Conservation (phyloP, 1,140 invertebrate genomes). For the Neodiprion virginianus region DNA sequence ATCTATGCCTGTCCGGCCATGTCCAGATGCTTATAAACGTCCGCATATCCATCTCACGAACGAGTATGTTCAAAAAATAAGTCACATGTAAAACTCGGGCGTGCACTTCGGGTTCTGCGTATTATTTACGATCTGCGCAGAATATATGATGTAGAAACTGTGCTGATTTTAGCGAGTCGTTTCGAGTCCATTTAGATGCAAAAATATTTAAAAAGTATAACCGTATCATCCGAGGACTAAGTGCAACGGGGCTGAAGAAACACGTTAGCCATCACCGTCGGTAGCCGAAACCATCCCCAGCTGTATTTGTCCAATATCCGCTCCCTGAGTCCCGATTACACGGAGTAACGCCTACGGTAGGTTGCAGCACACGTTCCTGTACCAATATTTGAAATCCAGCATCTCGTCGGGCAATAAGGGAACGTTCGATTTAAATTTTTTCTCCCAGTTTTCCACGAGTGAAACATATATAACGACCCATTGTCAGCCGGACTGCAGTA, state of each 20-base stretch:
- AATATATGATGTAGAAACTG: conserved; percentile 4
- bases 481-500: neutral
- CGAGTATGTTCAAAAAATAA: neutral
- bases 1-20: neutral
- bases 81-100: too few species aligned
- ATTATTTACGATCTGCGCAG: too few species aligned
- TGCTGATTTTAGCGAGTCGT: neutral
- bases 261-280: neutral
- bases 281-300: conserved; percentile 34
- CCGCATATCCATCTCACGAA: neutral
- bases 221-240: conserved; percentile 12
- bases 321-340: conserved; percentile 49
- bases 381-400: neutral
- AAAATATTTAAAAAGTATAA: conserved; percentile 11
- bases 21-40: neutral
- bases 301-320: conserved; percentile 55
- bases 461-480: neutral
- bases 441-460: neutral
- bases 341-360: conserved; percentile 34
- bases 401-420: neutral
- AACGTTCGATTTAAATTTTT: too few species aligned
- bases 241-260: conserved; percentile 8
- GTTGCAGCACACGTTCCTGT: neutral
- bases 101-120: too few species aligned
- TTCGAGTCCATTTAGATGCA: neutral